phyloP scores from a whole-genome alignment of 2,888 invertebrate species.

The Hyalella azteca region DNA sequence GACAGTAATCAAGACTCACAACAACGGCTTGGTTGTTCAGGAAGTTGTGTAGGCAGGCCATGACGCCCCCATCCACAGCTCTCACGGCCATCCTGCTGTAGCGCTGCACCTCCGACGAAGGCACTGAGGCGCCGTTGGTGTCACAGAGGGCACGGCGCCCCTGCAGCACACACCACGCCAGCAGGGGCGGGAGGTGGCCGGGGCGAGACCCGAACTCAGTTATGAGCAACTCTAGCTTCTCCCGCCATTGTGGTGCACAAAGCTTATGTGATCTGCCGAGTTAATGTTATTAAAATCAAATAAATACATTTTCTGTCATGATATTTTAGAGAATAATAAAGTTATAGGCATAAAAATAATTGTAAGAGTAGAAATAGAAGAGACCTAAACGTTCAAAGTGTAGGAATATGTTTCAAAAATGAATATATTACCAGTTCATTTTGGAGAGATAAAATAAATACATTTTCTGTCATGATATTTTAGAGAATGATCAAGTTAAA shows the following conservation, averaged over 20 bases:
- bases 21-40: conserved; percentile 47
- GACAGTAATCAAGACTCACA: too few species aligned
- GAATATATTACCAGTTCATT: too few species aligned
- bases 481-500: too few species aligned
- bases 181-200: conserved; percentile 52
- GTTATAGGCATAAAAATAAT: too few species aligned
- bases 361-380: too few species aligned
- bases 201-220: conserved; percentile 51
- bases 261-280: conserved; percentile 46
- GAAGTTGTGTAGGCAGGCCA: conserved; percentile 47
- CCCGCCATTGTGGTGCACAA: conserved; percentile 44
- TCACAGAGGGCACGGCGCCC: conserved; percentile 18
- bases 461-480: too few species aligned
- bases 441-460: too few species aligned
- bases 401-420: too few species aligned
- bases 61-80: conserved; percentile 50
- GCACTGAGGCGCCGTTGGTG: conserved; percentile 37
- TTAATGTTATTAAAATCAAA: too few species aligned
- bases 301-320: too few species aligned
- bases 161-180: conserved; percentile 55
- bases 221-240: conserved; percentile 50
- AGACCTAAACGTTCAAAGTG: too few species aligned
- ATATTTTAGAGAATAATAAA: too few species aligned
- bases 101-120: conserved; percentile 3
- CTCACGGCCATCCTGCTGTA: conserved; percentile 53